A percentile compares a stretch with the other conserved stretches of the same genome.
phyloP scores from a whole-genome alignment of 2,797 vertebrate species.

The Sebastes nivosus region DNA sequence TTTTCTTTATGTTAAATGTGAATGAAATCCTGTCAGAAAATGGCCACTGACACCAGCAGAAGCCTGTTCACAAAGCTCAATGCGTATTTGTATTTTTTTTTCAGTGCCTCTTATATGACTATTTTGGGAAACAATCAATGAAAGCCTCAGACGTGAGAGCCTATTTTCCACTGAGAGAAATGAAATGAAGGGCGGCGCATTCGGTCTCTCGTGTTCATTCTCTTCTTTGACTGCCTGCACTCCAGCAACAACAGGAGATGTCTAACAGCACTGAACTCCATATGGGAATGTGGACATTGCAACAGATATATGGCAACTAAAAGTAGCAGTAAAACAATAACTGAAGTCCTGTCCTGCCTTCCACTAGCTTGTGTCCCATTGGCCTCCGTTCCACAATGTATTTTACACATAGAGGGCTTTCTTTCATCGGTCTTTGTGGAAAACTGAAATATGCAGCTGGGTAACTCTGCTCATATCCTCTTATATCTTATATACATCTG shows the following conservation, averaged over 20 bases:
- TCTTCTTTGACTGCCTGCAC: conserved; percentile 33
- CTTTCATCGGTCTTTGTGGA: neutral
- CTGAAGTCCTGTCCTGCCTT: conserved; percentile 50
- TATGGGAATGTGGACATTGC: conserved; percentile 43
- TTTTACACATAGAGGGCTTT: neutral
- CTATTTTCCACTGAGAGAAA: conserved; percentile 59
- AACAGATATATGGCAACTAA: conserved; percentile 20
- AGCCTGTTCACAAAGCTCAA: conserved; percentile 3
- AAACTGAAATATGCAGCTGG: neutral
- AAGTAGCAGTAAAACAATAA: conserved; percentile 39
- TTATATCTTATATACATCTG: neutral
- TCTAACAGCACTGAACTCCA: conserved; percentile 16
- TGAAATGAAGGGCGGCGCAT: conserved; percentile 45
- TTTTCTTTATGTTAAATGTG: conserved; percentile 6
- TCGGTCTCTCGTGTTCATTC: conserved; percentile 35
- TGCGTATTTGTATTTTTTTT: conserved; percentile 1
- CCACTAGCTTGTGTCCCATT: conserved; percentile 17
- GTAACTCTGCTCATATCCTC: neutral
- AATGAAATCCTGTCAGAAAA: conserved; percentile 2
- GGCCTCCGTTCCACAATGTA: neutral
- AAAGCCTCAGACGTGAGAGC: conserved; percentile 35
- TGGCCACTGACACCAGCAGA: neutral
- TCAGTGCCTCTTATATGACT: conserved; percentile 21
- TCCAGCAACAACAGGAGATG: conserved; percentile 11
- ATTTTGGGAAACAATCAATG: conserved; percentile 60